Evolutionary conservation across 2,113 vertebrate genomes (phyloP).

Genomic region (Isurus oxyrinchus): DNA sequence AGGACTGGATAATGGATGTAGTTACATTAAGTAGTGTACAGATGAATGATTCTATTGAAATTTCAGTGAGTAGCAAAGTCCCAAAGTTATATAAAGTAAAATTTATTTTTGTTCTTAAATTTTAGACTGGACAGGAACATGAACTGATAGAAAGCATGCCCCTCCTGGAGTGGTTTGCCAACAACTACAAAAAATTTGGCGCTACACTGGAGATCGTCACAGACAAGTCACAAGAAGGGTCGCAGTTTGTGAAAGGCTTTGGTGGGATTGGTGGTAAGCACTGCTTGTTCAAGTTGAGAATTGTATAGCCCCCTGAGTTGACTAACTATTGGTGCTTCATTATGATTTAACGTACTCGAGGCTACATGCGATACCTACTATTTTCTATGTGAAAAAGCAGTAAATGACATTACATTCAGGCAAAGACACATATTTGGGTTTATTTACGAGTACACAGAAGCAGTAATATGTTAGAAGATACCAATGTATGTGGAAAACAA

Average conservation of each 20-base stretch:
- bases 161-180: constrained; percentile 98
- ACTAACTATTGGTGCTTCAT: background rate
- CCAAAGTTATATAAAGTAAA: background rate
- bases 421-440: background rate
- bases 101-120: background rate
- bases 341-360: background rate
- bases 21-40: background rate
- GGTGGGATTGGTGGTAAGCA: constrained; percentile 94
- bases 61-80: background rate
- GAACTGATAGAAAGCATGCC: constrained; percentile 98
- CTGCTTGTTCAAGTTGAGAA: background rate
- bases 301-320: background rate
- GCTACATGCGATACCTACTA: background rate
- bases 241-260: constrained; percentile 99
- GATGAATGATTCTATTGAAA: background rate
- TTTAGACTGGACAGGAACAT: constrained; percentile 94
- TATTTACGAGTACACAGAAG: background rate
- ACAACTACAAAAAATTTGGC: constrained; percentile 99
- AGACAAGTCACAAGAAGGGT: constrained; percentile 98
- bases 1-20: background rate
- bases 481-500: background rate
- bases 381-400: background rate
- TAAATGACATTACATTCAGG: background rate
- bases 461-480: background rate
- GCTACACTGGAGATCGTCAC: constrained; percentile 98